These are phyloP conservation scores for Sinodicranocentrus sp. DNA, from an alignment of 2,888 invertebrate genomes.

Conservation along the genomic window DNA sequence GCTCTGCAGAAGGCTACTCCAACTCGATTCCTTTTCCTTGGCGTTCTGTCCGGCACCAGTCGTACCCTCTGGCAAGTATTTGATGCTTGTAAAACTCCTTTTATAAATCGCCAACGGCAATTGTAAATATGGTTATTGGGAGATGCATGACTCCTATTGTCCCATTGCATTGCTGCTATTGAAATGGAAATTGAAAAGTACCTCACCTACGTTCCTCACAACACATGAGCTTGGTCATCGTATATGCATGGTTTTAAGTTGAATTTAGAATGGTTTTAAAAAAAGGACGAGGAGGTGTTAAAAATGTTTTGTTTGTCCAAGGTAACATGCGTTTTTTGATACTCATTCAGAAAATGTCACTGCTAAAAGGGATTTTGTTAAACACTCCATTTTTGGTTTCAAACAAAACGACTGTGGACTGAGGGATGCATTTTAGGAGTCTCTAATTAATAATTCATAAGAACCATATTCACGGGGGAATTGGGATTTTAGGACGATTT, in stretches of 20 bases:
- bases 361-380: too few species aligned
- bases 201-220: slow-evolving; percentile 19
- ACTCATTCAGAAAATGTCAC: too few species aligned
- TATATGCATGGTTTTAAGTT: too few species aligned
- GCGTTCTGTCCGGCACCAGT: slow-evolving; percentile 56
- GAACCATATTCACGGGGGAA: slow-evolving; percentile 6
- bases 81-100: slow-evolving; percentile 15
- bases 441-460: slow-evolving; percentile 29
- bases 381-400: slow-evolving; percentile 5
- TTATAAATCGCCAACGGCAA: slow-evolving; percentile 44
- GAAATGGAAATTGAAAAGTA: neutral
- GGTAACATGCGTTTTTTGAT: too few species aligned
- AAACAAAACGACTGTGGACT: neutral
- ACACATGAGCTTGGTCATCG: neutral
- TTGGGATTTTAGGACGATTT: slow-evolving; percentile 20
- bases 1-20: too few species aligned
- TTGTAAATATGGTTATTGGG: slow-evolving; percentile 41
- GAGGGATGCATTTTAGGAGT: slow-evolving; percentile 3
- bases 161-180: neutral
- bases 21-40: slow-evolving; percentile 13
- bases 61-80: slow-evolving; percentile 48
- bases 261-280: too few species aligned
- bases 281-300: too few species aligned
- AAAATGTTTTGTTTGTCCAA: too few species aligned
- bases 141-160: neutral